These are phyloP conservation scores for Actinia equina DNA, from an alignment of 64 coral and sea anemone species.

Conservation along the genomic window DNA sequence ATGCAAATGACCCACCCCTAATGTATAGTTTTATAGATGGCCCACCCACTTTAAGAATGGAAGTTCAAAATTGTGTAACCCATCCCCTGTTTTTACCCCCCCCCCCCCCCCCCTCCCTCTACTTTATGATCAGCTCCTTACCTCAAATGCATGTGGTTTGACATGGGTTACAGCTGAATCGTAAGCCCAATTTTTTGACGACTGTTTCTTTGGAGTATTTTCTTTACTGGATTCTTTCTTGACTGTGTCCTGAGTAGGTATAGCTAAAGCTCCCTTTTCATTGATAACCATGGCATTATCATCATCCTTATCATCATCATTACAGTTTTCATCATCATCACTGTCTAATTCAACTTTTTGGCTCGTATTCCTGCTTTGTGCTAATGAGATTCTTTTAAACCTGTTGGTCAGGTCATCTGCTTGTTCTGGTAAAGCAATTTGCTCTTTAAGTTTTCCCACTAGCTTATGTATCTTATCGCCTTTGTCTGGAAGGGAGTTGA, in stretches of 20 bases:
- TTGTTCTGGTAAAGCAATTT: slow-evolving; percentile 18
- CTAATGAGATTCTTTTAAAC: slow-evolving; percentile 31
- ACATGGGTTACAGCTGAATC: slow-evolving; percentile 35
- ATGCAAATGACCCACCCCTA: too few species aligned
- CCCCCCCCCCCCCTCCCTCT: too few species aligned
- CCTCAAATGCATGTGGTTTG: slow-evolving; percentile 28
- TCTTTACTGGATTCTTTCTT: background rate
- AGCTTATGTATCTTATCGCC: slow-evolving; percentile 35
- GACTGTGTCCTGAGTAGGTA: background rate
- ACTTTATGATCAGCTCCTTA: background rate
- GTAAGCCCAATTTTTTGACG: slow-evolving; percentile 14
- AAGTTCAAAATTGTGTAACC: too few species aligned
- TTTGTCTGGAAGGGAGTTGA: slow-evolving; percentile 51
- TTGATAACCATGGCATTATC: background rate
- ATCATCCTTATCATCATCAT: slow-evolving; percentile 35
- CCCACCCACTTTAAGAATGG: too few species aligned
- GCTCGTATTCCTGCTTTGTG: too few species aligned
- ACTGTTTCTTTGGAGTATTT: background rate
- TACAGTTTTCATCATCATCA: slow-evolving; percentile 21
- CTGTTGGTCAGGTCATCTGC: slow-evolving; percentile 16
- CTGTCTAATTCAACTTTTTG: slow-evolving; percentile 26
- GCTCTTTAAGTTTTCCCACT: slow-evolving; percentile 31
- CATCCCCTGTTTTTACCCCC: too few species aligned
- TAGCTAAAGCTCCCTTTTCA: background rate
- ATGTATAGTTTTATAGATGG: too few species aligned